Evolutionary conservation across 53 echinoderm and acorn worm species (phyloP), one percentile per base, ranked within the genome.

Genomic region (Henricia sp.): DNA sequence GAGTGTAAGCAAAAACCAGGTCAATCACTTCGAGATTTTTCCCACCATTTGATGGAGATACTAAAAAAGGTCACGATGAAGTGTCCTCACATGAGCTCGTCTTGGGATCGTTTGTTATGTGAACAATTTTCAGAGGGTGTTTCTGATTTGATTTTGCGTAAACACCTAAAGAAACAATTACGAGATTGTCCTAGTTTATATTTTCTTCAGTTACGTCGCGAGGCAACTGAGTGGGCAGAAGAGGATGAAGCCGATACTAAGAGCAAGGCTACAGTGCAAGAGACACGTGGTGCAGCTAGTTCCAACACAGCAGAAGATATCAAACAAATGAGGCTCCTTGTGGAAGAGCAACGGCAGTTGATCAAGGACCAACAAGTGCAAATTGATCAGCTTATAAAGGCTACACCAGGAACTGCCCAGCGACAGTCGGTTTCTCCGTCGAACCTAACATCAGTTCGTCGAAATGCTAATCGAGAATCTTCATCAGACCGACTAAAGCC

Each of bases 51-150:
- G 28, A 71, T 71, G 71, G 52, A 71, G 33, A 19, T 71, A 8
- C 30, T 71, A 6, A 71, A 71, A 17, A 71, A 46, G 29, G 71
- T 30, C 27, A 10, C 32, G 1, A 71, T 29, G 0, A 71, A 71
- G 29, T 71, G 71, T 28, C 1, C 48, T 16, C 71, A 71, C 4
- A 28, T 71, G 50, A 4, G 50, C 1, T 48, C 50, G 27, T 71
- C 50, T 50, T 50, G 30, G 12, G 71, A 43, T n/a, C 48, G 71
- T 5, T 43, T 71, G 32, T 35, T 71, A 10, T 71, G 50, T 71
- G 71, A 71, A n/a, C 71, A 71, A 50, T 71, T 71, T 71, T 28
- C 52, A 2, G 71, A 71, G 71, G 71, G 71, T 48, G 71, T 50
- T 28, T 34, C 17, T 50, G 71, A 69, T 42, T 25, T 24, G 25